phyloP scores from a whole-genome alignment of 1,140 invertebrate species.

The Drosophila micromelanica region DNA sequence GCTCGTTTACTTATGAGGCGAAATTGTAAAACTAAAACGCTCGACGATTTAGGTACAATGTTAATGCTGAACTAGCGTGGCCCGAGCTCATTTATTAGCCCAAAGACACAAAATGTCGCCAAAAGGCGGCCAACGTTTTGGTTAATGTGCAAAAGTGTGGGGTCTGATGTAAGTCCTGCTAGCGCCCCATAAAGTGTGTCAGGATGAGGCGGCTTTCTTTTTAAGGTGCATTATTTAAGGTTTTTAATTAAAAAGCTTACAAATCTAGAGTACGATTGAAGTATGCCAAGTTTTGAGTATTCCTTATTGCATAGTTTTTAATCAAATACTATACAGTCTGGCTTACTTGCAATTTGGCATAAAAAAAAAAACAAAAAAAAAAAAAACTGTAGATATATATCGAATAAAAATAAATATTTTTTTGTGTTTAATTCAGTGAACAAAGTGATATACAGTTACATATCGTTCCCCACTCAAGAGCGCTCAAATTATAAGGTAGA shows the following conservation, averaged over 20 bases:
- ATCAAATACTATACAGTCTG: constrained; percentile 57
- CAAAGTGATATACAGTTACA: neutral
- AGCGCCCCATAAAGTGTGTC: constrained; percentile 26
- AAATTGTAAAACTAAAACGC: constrained; percentile 73
- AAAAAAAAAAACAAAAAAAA: constrained; percentile 35
- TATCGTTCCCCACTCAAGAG: neutral
- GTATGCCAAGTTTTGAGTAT: constrained; percentile 65
- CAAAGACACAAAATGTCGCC: constrained; percentile 54
- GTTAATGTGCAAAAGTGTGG: constrained; percentile 35
- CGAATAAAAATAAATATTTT: neutral
- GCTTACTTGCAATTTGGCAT: constrained; percentile 48
- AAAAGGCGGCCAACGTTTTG: constrained; percentile 32
- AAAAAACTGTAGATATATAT: too few species aligned
- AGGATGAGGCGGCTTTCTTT: neutral
- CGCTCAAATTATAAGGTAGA: constrained; percentile 71
- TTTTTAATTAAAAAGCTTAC: neutral
- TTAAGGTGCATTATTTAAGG: constrained; percentile 44
- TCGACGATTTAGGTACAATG: constrained; percentile 58
- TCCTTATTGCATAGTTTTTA: constrained; percentile 60
- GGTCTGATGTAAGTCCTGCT: constrained; percentile 23
- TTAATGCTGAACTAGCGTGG: constrained; percentile 72
- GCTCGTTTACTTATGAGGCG: constrained; percentile 15
- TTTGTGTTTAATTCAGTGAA: too few species aligned
- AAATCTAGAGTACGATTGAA: neutral
- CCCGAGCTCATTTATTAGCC: constrained; percentile 68